These are phyloP conservation scores for Enteromius trimaculatus DNA, from an alignment of 2,797 vertebrate genomes.

Conservation along the genomic window DNA sequence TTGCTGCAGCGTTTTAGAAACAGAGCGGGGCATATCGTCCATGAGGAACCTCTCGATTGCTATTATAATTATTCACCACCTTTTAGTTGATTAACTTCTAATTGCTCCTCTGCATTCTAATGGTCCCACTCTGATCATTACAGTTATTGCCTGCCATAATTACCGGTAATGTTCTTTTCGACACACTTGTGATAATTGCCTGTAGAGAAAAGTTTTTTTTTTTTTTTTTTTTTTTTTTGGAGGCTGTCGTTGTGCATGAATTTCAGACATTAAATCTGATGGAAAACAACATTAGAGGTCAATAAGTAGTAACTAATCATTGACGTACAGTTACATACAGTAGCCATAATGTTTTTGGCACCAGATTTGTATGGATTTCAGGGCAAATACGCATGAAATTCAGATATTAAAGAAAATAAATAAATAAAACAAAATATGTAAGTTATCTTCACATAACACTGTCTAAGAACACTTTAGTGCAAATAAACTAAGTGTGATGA, in stretches of 20 bases:
- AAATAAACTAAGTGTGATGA: neutral
- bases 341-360: neutral
- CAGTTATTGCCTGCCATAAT: constrained; percentile 96
- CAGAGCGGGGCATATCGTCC: constrained; percentile 55
- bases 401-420: too few relatives aligned
- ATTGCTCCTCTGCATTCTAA: constrained; percentile 96
- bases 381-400: neutral
- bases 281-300: neutral
- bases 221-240: constrained; percentile 70
- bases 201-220: constrained; percentile 81
- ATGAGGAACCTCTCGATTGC: constrained; percentile 83
- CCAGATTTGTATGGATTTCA: neutral
- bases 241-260: constrained; percentile 71
- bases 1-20: constrained; percentile 51
- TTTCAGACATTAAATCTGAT: neutral
- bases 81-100: constrained; percentile 99
- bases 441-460: neutral
- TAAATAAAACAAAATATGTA: neutral
- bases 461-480: neutral
- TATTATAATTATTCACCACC: constrained; percentile 97
- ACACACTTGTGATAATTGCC: constrained; percentile 84
- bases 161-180: constrained; percentile 92
- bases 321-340: neutral
- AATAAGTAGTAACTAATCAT: neutral
- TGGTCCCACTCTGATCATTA: constrained; percentile 97